Conservation (phyloP, 2,113 vertebrate species). For the Prietella phreatophila region DNA sequence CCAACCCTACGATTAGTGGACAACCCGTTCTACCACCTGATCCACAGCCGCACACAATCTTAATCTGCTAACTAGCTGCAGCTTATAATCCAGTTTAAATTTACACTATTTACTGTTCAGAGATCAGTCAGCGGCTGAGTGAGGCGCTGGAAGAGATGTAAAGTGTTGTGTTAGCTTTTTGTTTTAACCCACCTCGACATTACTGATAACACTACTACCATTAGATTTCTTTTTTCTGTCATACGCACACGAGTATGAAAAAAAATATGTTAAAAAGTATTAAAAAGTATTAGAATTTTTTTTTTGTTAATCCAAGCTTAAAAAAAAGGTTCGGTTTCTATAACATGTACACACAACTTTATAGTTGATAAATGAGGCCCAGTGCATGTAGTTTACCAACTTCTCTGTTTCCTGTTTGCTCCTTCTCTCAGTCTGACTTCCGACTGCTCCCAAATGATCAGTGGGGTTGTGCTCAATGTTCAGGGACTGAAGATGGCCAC, state of each 20-base stretch:
- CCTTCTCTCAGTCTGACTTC: constrained; percentile 26
- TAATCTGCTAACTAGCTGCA: too few relatives aligned
- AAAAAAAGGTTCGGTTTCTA: neutral
- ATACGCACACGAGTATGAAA: neutral
- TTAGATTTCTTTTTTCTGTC: too few relatives aligned
- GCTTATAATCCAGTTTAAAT: too few relatives aligned
- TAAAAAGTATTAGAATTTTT: neutral
- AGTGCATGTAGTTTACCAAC: neutral
- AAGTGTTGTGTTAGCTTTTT: too few relatives aligned
- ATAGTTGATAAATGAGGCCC: neutral
- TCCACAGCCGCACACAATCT: too few relatives aligned
- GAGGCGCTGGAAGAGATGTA: too few relatives aligned
- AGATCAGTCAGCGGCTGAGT: too few relatives aligned
- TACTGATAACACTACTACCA: too few relatives aligned
- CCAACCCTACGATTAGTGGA: too few relatives aligned
- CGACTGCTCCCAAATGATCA: constrained; percentile 53
- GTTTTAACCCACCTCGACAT: too few relatives aligned
- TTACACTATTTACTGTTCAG: too few relatives aligned
- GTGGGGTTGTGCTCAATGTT: constrained; percentile 67
- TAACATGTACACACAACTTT: neutral
- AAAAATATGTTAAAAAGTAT: neutral
- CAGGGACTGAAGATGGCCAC: constrained; percentile 78
- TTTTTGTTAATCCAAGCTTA: neutral
- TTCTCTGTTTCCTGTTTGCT: neutral
- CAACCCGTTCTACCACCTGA: too few relatives aligned